Conservation (phyloP, 2,888 invertebrate genomes). For the Bombylius discolor region DNA sequence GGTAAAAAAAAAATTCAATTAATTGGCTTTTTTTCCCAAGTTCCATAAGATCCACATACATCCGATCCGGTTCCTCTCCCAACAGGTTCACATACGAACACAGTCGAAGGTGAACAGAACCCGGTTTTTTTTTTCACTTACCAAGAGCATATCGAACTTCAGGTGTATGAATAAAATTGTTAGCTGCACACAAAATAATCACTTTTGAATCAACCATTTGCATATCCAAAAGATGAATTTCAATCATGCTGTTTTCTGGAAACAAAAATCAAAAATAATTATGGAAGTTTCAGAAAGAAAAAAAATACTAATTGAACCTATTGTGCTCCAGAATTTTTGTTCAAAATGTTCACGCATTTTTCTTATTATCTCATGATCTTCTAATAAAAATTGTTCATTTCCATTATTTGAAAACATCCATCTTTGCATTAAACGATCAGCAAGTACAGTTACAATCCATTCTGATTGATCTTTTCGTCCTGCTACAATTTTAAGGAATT, state of each 20-base stretch:
- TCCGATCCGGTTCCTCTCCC: too few relatives aligned
- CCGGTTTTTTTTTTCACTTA: constrained; percentile 34
- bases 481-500: constrained; percentile 55
- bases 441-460: constrained; percentile 54
- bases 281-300: neutral
- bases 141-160: constrained; percentile 61
- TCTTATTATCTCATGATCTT: constrained; percentile 55
- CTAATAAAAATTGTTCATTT: constrained; percentile 56
- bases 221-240: constrained; percentile 66
- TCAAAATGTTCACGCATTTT: constrained; percentile 59
- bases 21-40: neutral
- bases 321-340: constrained; percentile 50
- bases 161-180: constrained; percentile 49
- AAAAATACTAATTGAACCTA: constrained; percentile 16
- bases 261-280: neutral
- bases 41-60: too few relatives aligned
- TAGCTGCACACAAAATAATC: constrained; percentile 57
- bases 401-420: constrained; percentile 58
- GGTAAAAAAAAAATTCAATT: neutral
- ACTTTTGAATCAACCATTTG: constrained; percentile 52
- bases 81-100: too few relatives aligned
- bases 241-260: constrained; percentile 47
- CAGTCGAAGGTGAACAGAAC: too few relatives aligned
- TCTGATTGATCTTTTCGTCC: constrained; percentile 34
- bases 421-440: constrained; percentile 68